Percentiles rank a stretch among this genome's conserved stretches.
Conservation (phyloP, 2,888 invertebrate genomes). For the Oegoconia quadripuncta region DNA sequence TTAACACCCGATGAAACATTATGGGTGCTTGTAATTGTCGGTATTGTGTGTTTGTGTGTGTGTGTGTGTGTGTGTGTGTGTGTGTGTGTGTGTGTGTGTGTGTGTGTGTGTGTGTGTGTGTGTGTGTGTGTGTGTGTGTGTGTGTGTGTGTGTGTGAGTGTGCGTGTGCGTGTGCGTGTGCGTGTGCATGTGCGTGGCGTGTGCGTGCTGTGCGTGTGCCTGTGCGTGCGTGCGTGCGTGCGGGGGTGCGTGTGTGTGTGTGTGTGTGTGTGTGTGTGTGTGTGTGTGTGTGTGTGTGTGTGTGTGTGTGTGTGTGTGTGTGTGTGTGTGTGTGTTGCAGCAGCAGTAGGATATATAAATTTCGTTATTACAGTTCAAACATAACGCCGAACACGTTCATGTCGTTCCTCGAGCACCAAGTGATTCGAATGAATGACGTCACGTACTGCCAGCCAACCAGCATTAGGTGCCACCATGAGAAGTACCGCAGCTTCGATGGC, state of each 20-base stretch:
- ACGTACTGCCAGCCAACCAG: constrained; percentile 47
- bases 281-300: neutral
- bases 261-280: neutral
- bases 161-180: neutral
- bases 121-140: constrained; percentile 2
- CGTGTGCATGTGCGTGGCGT: neutral
- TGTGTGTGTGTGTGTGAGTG: constrained; percentile 1
- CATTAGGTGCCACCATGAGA: constrained; percentile 37
- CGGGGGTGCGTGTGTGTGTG: neutral
- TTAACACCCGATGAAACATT: too few relatives aligned
- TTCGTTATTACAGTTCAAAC: constrained; percentile 35
- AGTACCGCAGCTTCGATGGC: constrained; percentile 87
- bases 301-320: neutral
- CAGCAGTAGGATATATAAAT: neutral
- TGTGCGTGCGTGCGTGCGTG: neutral
- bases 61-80: constrained; percentile 1
- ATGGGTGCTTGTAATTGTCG: too few relatives aligned
- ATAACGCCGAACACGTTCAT: constrained; percentile 70
- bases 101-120: constrained; percentile 2
- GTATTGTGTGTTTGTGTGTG: neutral
- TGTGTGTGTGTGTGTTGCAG: neutral
- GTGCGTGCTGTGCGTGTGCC: neutral
- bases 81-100: constrained; percentile 2
- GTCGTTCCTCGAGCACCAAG: constrained; percentile 62
- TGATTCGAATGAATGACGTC: constrained; percentile 44